Evolutionary conservation across 1,140 invertebrate species (phyloP).

Genomic region (Oreohelix idahoensis): DNA sequence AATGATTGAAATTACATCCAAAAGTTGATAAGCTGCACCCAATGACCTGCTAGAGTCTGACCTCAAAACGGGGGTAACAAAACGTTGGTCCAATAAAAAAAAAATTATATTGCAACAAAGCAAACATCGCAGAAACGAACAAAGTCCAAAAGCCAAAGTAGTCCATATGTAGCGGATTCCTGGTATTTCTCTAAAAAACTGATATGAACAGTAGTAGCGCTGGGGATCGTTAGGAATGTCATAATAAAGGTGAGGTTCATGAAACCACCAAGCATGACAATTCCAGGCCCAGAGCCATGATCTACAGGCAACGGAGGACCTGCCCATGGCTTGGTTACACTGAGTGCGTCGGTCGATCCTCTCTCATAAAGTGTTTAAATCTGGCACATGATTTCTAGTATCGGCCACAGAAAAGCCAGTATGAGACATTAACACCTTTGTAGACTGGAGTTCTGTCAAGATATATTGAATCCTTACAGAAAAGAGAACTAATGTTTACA

Average conservation of each 20-base stretch:
- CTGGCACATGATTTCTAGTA: too few relatives aligned
- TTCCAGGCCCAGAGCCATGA: conserved; percentile 13
- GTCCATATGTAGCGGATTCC: conserved; percentile 11
- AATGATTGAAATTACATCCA: not conserved
- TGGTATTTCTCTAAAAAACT: not conserved
- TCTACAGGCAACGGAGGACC: too few relatives aligned
- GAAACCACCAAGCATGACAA: not conserved
- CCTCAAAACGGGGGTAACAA: not conserved
- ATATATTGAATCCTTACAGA: too few relatives aligned
- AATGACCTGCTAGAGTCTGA: not conserved
- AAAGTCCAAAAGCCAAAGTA: conserved; percentile 15
- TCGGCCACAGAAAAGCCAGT: too few relatives aligned
- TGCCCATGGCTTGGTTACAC: too few relatives aligned
- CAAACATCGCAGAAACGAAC: not conserved
- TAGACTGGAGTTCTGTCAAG: too few relatives aligned
- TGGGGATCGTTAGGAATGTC: not conserved
- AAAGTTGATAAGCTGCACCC: conserved; percentile 6
- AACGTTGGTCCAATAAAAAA: too few relatives aligned
- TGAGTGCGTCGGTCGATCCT: too few relatives aligned
- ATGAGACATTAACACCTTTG: too few relatives aligned
- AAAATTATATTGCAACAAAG: not conserved
- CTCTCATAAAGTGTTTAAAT: too few relatives aligned
- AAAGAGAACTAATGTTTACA: too few relatives aligned
- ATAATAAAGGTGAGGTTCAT: not conserved
- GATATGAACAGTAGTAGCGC: not conserved